These are phyloP conservation scores for Alfaro cultratus DNA, from an alignment of 2,797 vertebrate genomes.

Conservation along the genomic window DNA sequence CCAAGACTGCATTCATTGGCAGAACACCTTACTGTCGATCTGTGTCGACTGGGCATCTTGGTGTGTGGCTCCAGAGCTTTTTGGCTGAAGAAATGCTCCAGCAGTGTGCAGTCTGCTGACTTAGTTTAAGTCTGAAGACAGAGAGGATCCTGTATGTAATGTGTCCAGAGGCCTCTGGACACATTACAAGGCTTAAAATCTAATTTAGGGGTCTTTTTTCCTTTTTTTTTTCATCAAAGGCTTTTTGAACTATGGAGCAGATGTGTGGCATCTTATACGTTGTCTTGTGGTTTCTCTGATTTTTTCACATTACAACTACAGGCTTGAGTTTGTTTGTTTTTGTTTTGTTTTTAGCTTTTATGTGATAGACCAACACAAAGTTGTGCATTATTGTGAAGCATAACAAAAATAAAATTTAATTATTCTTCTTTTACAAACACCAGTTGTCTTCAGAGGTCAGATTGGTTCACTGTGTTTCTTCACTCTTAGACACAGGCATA, in stretches of 20 bases:
- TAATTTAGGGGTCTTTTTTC: not conserved
- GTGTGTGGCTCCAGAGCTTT: constrained; percentile 5
- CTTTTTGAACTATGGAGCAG: not conserved
- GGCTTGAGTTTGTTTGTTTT: not conserved
- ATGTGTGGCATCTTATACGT: not conserved
- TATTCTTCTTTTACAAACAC: not conserved
- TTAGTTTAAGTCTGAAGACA: constrained; percentile 3
- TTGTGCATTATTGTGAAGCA: not conserved
- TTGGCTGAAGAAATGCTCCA: not conserved
- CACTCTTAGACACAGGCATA: not conserved
- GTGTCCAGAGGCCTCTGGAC: not conserved
- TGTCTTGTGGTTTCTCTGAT: not conserved
- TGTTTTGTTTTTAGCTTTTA: not conserved
- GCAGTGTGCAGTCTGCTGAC: constrained; percentile 15
- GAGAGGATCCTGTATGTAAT: not conserved
- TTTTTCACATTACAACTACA: not conserved
- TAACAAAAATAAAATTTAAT: not conserved
- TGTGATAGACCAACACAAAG: not conserved
- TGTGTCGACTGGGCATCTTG: not conserved
- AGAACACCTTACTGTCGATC: not conserved
- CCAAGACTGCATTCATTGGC: not conserved
- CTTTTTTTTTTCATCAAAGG: not conserved
- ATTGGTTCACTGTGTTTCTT: not conserved
- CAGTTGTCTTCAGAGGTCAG: not conserved
- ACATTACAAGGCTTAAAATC: not conserved